A percentile compares a stretch with the other conserved stretches of the same genome.
These are phyloP conservation scores for Taurulus bubalis DNA, from an alignment of 2,113 vertebrate species.

Conservation along the genomic window DNA sequence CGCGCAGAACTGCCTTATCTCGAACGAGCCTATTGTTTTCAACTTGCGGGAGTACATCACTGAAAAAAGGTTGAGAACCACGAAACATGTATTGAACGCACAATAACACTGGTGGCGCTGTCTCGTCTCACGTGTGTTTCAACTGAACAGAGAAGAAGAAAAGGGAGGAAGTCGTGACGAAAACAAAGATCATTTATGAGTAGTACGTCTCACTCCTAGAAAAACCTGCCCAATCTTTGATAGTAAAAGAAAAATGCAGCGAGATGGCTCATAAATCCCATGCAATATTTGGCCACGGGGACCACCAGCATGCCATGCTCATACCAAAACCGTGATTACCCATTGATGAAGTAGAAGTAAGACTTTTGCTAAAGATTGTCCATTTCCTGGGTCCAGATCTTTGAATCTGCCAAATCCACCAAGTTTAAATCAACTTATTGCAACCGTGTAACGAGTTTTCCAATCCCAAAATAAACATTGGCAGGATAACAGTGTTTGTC, in stretches of 20 bases:
- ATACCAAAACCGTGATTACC: neutral
- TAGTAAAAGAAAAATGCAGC: neutral
- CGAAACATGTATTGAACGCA: neutral
- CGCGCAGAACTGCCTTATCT: no score
- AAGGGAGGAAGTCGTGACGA: neutral
- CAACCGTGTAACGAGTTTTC: neutral
- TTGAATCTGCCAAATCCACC: neutral
- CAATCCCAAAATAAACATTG: no score
- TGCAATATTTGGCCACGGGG: neutral
- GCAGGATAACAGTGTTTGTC: no score
- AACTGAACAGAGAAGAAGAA: slow-evolving; percentile 38
- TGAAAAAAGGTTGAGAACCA: no score
- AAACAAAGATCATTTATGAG: neutral
- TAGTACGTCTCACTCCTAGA: neutral
- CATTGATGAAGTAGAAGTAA: neutral
- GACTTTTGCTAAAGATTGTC: neutral
- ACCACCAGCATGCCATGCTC: neutral
- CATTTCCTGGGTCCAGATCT: no score
- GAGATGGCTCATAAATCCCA: neutral
- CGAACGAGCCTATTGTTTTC: no score
- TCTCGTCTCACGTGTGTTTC: neutral
- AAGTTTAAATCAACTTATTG: neutral
- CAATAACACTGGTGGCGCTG: slow-evolving; percentile 1
- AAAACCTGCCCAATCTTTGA: neutral
- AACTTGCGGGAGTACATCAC: no score